Evolutionary conservation across 2,113 vertebrate species (phyloP), one percentile per base, ranked within the genome.

Genomic region (Zosterops borbonicus): DNA sequence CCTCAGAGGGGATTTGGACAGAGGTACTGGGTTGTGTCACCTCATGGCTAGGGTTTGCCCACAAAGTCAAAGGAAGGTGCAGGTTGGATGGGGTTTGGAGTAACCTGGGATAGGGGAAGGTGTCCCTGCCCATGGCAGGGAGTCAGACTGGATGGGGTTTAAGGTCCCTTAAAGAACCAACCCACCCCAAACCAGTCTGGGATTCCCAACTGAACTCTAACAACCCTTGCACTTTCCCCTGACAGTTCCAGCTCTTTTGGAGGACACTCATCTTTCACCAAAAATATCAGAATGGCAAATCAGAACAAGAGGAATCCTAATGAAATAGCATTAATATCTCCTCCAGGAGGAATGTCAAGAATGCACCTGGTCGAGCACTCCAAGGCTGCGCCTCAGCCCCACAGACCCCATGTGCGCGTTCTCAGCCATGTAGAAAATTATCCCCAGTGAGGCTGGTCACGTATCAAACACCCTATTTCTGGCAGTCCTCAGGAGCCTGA

Each of bases 351-450:
- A 20, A 4, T 0, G 5, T 47, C 1, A 1, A 3, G 64, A 39
- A 20, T 1, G 3, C 22, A 24, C 56, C 62, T 64, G 62, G 27
- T 3, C 8, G 2, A 58, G 53, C 1, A 6, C 28, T 10, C n/a
- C 9, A 3, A 20, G 65, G 25, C 70, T 25, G 1, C 4, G 25
- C 49, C 12, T 15, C 85, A 42, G 33, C 27, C 85, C 83, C 29
- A 3, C 14, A 37, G 31, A 58, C 11, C 4, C 2, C 80, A 41
- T 9, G 18, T n/a, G 70, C 1, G 0, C 69, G 0, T 84, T 67
- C 89, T 84, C 92, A 95, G 77, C 70, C 92, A 85, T 73, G 91
- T 78, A 88, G 95, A 95, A 97, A 95, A 94, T 95, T 41, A 89
- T 5, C 81, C 81, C 70, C 5, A 0, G 65, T 33, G 27, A 92